Evolutionary conservation across 2,113 vertebrate species (phyloP).

Genomic region (Meleagris gallopavo): DNA sequence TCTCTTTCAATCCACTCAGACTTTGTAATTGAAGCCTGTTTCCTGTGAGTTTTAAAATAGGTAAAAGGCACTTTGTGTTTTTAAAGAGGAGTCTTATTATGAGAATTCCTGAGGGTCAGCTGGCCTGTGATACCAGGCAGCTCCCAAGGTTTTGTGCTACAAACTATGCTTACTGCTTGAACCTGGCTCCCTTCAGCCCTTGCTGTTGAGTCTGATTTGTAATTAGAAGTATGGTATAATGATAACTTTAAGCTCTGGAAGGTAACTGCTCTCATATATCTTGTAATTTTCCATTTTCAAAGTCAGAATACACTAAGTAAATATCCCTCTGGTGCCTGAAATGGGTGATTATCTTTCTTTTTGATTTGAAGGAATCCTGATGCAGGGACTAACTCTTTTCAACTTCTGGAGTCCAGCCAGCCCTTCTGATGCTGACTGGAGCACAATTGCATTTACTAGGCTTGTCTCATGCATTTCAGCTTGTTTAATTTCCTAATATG

Average conservation of each 20-base stretch:
- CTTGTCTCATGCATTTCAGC: neutral
- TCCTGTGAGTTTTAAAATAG: neutral
- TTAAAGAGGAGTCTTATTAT: neutral
- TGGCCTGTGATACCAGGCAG: neutral
- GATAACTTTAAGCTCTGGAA: conserved; percentile 12
- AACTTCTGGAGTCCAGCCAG: conserved; percentile 20
- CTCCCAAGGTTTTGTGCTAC: neutral
- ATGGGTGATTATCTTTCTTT: conserved; percentile 23
- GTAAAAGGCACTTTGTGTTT: neutral
- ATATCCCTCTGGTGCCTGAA: conserved; percentile 29
- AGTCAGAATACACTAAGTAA: conserved; percentile 38
- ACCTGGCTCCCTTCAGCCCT: neutral
- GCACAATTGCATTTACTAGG: neutral
- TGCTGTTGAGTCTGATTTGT: neutral
- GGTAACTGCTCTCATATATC: neutral
- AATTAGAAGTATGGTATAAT: neutral
- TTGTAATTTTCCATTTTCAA: conserved; percentile 2
- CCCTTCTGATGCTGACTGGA: conserved; percentile 14
- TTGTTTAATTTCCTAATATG: conserved; percentile 53
- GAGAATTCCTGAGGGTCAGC: neutral
- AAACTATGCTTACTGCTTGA: neutral
- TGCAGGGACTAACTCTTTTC: neutral
- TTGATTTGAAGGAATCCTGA: conserved; percentile 17
- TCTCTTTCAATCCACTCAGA: neutral
- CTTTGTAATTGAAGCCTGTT: neutral